These are phyloP conservation scores for Ganaspis sp. DNA, from an alignment of 1,140 invertebrate genomes.

Conservation along the genomic window DNA sequence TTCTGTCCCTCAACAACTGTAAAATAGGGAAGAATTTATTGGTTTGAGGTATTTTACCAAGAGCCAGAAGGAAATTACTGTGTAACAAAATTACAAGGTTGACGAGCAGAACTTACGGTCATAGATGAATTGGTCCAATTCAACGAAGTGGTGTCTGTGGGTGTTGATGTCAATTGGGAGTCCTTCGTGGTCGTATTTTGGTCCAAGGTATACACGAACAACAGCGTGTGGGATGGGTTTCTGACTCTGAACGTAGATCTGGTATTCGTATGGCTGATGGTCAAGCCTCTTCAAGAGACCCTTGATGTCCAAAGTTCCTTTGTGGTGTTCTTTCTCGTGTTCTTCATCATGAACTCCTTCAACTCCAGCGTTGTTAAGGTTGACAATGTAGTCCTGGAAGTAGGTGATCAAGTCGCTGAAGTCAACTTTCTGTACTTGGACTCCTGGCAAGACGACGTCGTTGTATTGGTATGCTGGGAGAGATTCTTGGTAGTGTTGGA, in stretches of 20 bases:
- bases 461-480: constrained; percentile 80
- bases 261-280: constrained; percentile 81
- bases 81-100: not conserved
- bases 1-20: constrained; percentile 81
- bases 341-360: constrained; percentile 43
- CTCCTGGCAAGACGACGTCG: constrained; percentile 80
- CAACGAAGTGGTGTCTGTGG: constrained; percentile 80
- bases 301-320: constrained; percentile 62
- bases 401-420: constrained; percentile 80
- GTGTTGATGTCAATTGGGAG: constrained; percentile 78
- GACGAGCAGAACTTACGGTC: constrained; percentile 67
- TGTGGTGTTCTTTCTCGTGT: constrained; percentile 47
- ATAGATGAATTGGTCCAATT: constrained; percentile 83
- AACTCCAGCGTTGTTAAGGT: constrained; percentile 75
- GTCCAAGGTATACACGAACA: constrained; percentile 78
- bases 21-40: too few species aligned
- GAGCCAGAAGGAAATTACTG: too few species aligned
- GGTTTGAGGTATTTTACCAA: too few species aligned
- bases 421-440: constrained; percentile 80
- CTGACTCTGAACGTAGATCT: constrained; percentile 75
- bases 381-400: constrained; percentile 78
- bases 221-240: constrained; percentile 68
- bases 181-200: constrained; percentile 78
- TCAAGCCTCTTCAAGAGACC: constrained; percentile 77
- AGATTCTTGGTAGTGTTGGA: constrained; percentile 77